phyloP scores from a whole-genome alignment of 2,113 vertebrate species.

The Epinephelus cyanopodus region DNA sequence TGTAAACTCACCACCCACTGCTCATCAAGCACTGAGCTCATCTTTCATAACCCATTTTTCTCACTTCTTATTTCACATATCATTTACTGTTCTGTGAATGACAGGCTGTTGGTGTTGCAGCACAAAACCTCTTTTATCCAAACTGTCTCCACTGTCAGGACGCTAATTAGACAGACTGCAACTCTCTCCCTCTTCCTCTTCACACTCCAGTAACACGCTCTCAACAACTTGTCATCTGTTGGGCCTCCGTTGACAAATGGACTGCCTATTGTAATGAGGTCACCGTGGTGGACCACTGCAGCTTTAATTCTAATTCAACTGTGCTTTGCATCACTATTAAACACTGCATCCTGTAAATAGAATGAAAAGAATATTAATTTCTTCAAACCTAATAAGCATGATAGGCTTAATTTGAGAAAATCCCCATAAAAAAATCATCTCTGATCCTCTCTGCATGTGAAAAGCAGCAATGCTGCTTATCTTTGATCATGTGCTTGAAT shows the following conservation, averaged over 20 bases:
- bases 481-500: slow-evolving; percentile 61
- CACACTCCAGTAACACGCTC: slow-evolving; percentile 32
- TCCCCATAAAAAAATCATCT: slow-evolving; percentile 9
- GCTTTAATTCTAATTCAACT: slow-evolving; percentile 33
- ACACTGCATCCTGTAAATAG: background rate
- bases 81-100: slow-evolving; percentile 48
- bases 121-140: slow-evolving; percentile 61
- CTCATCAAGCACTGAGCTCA: slow-evolving; percentile 30
- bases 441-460: slow-evolving; percentile 17
- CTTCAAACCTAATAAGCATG: background rate
- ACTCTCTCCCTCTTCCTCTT: slow-evolving; percentile 32
- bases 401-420: slow-evolving; percentile 13
- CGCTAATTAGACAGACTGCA: slow-evolving; percentile 62
- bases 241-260: slow-evolving; percentile 45
- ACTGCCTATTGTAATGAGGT: slow-evolving; percentile 53
- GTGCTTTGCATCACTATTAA: slow-evolving; percentile 5
- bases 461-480: slow-evolving; percentile 21
- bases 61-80: slow-evolving; percentile 42
- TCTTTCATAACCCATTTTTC: slow-evolving; percentile 34
- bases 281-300: slow-evolving; percentile 33
- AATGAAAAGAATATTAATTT: background rate
- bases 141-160: slow-evolving; percentile 56
- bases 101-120: slow-evolving; percentile 53
- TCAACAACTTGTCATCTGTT: slow-evolving; percentile 45
- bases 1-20: background rate